Base-by-base conservation (phyloP, 1,140 invertebrate species). In the Pseudachorutes palmiensis region DNA sequence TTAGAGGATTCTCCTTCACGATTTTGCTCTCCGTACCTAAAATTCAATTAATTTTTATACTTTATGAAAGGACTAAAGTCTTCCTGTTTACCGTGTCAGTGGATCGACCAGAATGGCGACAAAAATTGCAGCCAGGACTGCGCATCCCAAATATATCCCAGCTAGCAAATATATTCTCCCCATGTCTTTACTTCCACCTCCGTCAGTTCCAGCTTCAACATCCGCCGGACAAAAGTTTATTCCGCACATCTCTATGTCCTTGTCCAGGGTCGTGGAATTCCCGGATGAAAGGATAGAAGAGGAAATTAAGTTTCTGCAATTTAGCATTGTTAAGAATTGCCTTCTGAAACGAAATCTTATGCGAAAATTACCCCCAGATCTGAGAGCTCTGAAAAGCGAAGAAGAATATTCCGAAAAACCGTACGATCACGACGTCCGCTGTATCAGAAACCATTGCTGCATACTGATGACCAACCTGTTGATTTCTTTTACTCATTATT, bases 391-490 rank as follows among this genome's bases (percentile, higher is more conserved):
- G 95, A 86, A 95, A 97, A 65, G 94, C 87, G 69, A 97, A 86
- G 81, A 98, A 98, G 85, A 98, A 98, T 82, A 97, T 91, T 28
- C 95, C 95, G 79, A 98, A 98, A 83, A 97, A 97, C 72, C 91
- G 79, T 45, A 94, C 91, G 63, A 97, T 90, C 70, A 96, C 91
- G 3, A 88, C 89, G 77, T 96, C 92, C 3, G 89, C 86, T 0
- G 88, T 83, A 75, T 94, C 88, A 69, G 92, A 90, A 16, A 89
- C 91, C 48, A 92, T 80, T 75, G 91, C 90, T 2, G 90, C 90
- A 79, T 92, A 92, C 69, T 94, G 88, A 49, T 90, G 88, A 24
- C 90, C 92, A 3, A 88, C 88, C 78, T 63, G 16, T 64, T 32
- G n/a, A 60, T 14, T 24, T 28, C 5, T 30, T 62, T 24, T 62